A percentile compares a stretch with the other conserved stretches of the same genome.
Evolutionary conservation across 2,797 vertebrate genomes (phyloP).

Genomic region (Pampus argenteus): DNA sequence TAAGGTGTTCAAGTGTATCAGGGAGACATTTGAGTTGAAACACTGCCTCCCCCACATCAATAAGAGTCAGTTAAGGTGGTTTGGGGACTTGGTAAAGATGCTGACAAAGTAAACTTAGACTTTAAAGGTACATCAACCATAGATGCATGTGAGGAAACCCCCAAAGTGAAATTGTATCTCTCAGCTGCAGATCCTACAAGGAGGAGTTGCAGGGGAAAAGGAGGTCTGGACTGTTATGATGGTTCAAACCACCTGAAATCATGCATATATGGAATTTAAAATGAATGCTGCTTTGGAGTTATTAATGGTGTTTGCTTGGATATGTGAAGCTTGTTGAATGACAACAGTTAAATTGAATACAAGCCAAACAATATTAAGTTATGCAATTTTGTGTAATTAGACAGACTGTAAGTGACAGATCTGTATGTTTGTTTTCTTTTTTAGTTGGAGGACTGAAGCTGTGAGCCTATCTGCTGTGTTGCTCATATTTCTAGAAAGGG

Average conservation of each 20-base stretch:
- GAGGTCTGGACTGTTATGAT: slow-evolving; percentile 46
- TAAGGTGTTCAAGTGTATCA: slow-evolving; percentile 1
- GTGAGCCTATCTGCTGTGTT: slow-evolving; percentile 31
- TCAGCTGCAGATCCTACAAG: slow-evolving; percentile 20
- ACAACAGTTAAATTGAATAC: slow-evolving; percentile 38
- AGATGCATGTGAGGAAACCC: slow-evolving; percentile 4
- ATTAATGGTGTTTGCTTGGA: not conserved
- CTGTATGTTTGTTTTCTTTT: too few relatives aligned
- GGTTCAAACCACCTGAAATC: slow-evolving; percentile 26
- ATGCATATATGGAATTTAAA: slow-evolving; percentile 4
- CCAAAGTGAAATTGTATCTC: slow-evolving; percentile 10
- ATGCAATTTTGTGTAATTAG: slow-evolving; percentile 33
- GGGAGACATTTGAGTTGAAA: slow-evolving; percentile 15
- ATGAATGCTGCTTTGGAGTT: slow-evolving; percentile 4
- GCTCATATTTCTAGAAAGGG: slow-evolving; percentile 21
- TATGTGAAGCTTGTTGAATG: slow-evolving; percentile 4
- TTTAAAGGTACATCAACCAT: not conserved
- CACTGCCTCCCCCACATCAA: not conserved
- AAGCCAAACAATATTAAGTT: slow-evolving; percentile 39
- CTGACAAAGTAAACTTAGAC: not conserved
- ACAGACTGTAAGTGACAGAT: slow-evolving; percentile 16
- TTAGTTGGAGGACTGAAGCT: slow-evolving; percentile 44
- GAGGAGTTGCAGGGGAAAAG: slow-evolving; percentile 48
- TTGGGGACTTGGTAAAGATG: not conserved
- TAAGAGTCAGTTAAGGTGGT: slow-evolving; percentile 9